These are phyloP conservation scores for Dermatemys mawii DNA, from an alignment of 2,113 vertebrate genomes.

Conservation along the genomic window DNA sequence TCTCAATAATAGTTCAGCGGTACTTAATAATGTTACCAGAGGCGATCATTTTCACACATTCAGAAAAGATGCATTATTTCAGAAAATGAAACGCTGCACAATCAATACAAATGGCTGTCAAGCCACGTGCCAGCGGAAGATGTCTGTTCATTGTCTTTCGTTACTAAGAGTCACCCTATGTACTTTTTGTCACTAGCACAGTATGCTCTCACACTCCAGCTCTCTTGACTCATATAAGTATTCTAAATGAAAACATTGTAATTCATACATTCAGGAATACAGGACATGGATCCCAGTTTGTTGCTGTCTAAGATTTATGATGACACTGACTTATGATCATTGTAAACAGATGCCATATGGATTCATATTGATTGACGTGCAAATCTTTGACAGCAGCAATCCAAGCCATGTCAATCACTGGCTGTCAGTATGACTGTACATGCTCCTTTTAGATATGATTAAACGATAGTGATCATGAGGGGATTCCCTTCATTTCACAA, in stretches of 20 bases:
- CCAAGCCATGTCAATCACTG: conserved; percentile 11
- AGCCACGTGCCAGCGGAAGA: conserved; percentile 6
- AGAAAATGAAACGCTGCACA: conserved; percentile 44
- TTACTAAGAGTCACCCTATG: not conserved
- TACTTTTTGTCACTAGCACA: conserved; percentile 36
- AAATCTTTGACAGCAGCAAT: conserved; percentile 67
- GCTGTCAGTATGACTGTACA: conserved; percentile 23
- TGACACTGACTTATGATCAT: conserved; percentile 32
- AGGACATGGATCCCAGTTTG: conserved; percentile 23
- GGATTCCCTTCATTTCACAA: not conserved
- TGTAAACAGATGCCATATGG: conserved; percentile 62
- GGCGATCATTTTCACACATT: conserved; percentile 53
- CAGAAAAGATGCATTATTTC: conserved; percentile 36
- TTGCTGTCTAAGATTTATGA: conserved; percentile 62
- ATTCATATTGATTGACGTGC: conserved; percentile 51
- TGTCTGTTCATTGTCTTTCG: conserved; percentile 21
- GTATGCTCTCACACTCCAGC: conserved; percentile 18
- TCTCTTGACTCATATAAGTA: not conserved
- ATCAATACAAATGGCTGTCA: conserved; percentile 48
- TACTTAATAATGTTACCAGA: conserved; percentile 58
- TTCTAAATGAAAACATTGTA: not conserved
- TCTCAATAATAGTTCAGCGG: conserved; percentile 37
- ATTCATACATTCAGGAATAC: conserved; percentile 5
- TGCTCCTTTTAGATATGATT: conserved; percentile 37
- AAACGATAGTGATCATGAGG: not conserved